Percentiles rank a stretch among this genome's conserved stretches.
phyloP scores from a whole-genome alignment of 2,797 vertebrate genomes.

The Periophthalmus magnuspinnatus region DNA sequence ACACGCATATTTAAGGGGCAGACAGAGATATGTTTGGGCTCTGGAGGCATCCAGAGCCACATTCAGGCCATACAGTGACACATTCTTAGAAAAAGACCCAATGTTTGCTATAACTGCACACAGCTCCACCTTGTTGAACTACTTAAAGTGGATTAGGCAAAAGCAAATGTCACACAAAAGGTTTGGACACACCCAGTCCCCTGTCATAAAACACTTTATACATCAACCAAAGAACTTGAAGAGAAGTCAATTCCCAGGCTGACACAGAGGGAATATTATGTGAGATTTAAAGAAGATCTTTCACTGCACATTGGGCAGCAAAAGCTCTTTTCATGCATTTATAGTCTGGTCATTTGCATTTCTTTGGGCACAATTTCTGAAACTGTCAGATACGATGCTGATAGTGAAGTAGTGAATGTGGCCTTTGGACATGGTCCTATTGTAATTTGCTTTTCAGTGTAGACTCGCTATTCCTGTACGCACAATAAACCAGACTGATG shows the following conservation, averaged over 20 bases:
- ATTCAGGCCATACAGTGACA: not conserved
- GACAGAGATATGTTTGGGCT: conserved; percentile 4
- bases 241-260: conserved; percentile 16
- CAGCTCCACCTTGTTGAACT: conserved; percentile 62
- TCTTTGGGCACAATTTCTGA: not conserved
- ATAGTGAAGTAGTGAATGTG: conserved; percentile 61
- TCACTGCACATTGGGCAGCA: not conserved
- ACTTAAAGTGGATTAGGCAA: conserved; percentile 56
- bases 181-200: conserved; percentile 52
- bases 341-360: not conserved
- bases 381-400: conserved; percentile 16
- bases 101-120: conserved; percentile 51
- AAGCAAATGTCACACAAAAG: conserved; percentile 60
- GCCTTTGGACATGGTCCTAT: conserved; percentile 82
- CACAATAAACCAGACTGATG: conserved; percentile 58
- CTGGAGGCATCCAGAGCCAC: not conserved
- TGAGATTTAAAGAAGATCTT: not conserved
- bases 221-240: conserved; percentile 40
- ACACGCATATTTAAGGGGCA: conserved; percentile 21
- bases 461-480: conserved; percentile 63
- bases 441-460: conserved; percentile 43
- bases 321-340: not conserved
- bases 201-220: conserved; percentile 25
- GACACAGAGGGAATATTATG: no score
- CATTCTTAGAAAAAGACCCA: not conserved